A percentile compares a stretch with the other conserved stretches of the same genome.
Evolutionary conservation across 2,888 invertebrate genomes (phyloP).

Genomic region (Scaeva pyrastri): DNA sequence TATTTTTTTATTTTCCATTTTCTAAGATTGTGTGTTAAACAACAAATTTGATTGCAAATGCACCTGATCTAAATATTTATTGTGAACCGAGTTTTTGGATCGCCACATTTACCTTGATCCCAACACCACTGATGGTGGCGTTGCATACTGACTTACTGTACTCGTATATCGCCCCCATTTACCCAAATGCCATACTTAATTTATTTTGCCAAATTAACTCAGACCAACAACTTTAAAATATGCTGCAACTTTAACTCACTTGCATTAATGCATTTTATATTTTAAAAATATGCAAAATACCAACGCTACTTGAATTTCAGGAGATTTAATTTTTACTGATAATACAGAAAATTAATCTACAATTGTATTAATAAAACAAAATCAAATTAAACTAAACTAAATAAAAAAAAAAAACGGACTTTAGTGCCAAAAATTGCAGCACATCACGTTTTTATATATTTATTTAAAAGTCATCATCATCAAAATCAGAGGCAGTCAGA

Average conservation of each 20-base stretch:
- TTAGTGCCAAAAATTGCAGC: constrained; percentile 55
- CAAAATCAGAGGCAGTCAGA: constrained; percentile 7
- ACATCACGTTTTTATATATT: constrained; percentile 54
- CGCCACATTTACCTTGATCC: constrained; percentile 32
- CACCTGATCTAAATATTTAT: constrained; percentile 11
- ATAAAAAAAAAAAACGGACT: constrained; percentile 17
- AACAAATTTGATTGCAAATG: constrained; percentile 9
- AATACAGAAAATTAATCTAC: constrained; percentile 30
- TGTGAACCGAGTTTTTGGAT: constrained; percentile 20
- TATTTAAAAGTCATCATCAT: constrained; percentile 44
- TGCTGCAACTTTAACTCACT: constrained; percentile 16
- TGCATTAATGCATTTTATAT: constrained; percentile 22
- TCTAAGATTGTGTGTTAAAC: background rate
- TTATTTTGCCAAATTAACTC: constrained; percentile 33
- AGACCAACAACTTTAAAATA: constrained; percentile 8
- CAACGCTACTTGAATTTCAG: constrained; percentile 50
- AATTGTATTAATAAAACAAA: background rate
- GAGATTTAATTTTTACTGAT: constrained; percentile 49
- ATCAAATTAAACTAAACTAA: too few species aligned
- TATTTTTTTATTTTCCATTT: background rate
- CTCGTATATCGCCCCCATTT: constrained; percentile 16
- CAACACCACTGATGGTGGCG: background rate
- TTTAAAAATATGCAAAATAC: constrained; percentile 9
- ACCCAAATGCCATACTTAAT: constrained; percentile 19
- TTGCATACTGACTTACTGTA: background rate